Conservation (phyloP, 2,113 vertebrate species). For the Apteryx owenii region DNA sequence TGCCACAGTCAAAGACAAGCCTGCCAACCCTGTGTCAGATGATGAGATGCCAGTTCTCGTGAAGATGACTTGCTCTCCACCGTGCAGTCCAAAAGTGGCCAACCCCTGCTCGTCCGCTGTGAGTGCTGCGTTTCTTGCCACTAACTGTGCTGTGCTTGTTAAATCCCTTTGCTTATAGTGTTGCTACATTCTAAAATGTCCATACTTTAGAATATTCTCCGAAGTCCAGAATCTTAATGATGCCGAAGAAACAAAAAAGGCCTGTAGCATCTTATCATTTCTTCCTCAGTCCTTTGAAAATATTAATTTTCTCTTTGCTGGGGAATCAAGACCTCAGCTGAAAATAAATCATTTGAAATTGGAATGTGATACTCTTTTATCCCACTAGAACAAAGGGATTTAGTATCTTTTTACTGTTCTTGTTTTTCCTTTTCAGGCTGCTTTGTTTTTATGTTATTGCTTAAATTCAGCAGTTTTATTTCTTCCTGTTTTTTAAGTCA, state of each 20-base stretch:
- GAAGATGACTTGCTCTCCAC: conserved; percentile 86
- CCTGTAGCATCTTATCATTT: not conserved
- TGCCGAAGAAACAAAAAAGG: not conserved
- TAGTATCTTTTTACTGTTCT: conserved; percentile 49
- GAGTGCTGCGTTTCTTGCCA: conserved; percentile 81
- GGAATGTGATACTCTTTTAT: not conserved
- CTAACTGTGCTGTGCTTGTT: conserved; percentile 71
- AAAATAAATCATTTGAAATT: conserved; percentile 25
- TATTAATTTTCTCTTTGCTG: not conserved
- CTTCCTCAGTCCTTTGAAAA: not conserved
- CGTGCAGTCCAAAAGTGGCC: conserved; percentile 80
- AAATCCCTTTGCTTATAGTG: conserved; percentile 80
- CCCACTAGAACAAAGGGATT: conserved; percentile 72
- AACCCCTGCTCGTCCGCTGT: conserved; percentile 82
- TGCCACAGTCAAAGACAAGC: conserved; percentile 81
- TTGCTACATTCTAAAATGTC: not conserved
- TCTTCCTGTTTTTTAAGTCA: conserved; percentile 48
- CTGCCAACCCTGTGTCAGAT: conserved; percentile 82
- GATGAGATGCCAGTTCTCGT: conserved; percentile 87
- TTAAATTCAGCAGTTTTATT: conserved; percentile 49
- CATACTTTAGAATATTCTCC: not conserved
- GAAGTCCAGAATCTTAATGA: not conserved
- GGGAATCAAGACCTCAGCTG: not conserved
- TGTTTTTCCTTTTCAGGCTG: conserved; percentile 58
- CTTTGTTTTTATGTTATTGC: conserved; percentile 57